Conservation (phyloP, 2,797 vertebrate genomes). For the Labroides dimidiatus region DNA sequence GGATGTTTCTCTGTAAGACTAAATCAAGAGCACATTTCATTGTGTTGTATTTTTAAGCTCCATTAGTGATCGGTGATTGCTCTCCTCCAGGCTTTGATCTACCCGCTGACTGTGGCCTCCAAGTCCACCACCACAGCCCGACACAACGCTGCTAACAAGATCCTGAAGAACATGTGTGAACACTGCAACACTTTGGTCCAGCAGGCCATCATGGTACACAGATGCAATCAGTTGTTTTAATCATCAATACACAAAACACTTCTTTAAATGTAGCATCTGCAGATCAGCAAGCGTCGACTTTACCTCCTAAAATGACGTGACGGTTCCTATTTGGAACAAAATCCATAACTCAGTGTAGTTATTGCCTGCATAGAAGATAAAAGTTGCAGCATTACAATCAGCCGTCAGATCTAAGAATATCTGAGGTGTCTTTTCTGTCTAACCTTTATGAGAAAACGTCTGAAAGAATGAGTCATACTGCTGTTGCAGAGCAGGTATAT, state of each 20-base stretch:
- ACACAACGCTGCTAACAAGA: slow-evolving; percentile 98
- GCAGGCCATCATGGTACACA: slow-evolving; percentile 97
- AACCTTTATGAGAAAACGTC: background rate
- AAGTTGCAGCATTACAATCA: background rate
- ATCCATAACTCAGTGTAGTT: too few relatives aligned
- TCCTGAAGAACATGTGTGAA: slow-evolving; percentile 99
- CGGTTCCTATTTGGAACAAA: too few relatives aligned
- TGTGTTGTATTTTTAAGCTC: background rate
- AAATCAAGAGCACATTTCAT: background rate
- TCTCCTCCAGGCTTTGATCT: slow-evolving; percentile 92
- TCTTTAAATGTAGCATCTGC: too few relatives aligned
- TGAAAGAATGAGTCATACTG: background rate
- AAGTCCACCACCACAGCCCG: slow-evolving; percentile 98
- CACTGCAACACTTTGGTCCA: slow-evolving; percentile 98
- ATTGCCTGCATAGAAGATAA: background rate
- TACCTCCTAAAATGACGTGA: too few relatives aligned
- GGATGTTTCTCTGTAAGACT: background rate
- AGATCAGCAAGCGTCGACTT: too few relatives aligned
- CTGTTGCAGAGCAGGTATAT: slow-evolving; percentile 8
- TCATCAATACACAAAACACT: background rate
- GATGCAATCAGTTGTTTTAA: background rate
- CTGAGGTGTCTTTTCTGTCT: background rate
- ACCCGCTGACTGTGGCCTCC: slow-evolving; percentile 97
- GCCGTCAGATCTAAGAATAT: background rate
- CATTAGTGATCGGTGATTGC: slow-evolving; percentile 9